Conservation (phyloP, 2,113 vertebrate species). For the Petaurus breviceps region DNA sequence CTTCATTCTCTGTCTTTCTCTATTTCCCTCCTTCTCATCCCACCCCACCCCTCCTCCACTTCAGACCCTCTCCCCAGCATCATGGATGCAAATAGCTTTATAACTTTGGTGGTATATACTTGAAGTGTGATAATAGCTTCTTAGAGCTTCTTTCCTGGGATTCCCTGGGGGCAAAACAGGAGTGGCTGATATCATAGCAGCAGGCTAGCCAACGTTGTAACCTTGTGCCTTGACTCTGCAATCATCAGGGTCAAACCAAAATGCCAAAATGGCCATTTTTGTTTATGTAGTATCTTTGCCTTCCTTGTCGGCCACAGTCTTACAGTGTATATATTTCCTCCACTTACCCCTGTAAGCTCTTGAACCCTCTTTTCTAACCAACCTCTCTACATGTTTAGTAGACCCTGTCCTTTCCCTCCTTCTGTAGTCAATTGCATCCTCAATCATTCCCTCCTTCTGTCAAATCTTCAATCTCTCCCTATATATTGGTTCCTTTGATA, state of each 20-base stretch:
- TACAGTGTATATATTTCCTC: neutral
- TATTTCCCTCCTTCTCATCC: neutral
- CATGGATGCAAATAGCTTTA: neutral
- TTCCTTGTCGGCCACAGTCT: neutral
- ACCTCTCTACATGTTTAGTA: neutral
- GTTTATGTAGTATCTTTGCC: neutral
- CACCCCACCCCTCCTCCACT: too few species aligned
- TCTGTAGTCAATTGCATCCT: neutral
- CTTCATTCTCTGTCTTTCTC: neutral
- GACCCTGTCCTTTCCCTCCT: neutral
- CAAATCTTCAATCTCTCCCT: neutral
- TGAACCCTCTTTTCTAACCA: neutral
- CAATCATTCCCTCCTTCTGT: neutral
- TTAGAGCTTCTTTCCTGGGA: neutral
- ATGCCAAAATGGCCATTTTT: neutral
- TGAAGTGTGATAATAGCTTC: neutral
- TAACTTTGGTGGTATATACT: neutral
- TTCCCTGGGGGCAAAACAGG: neutral
- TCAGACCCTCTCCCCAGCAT: neutral
- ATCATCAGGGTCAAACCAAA: neutral
- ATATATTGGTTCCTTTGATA: neutral
- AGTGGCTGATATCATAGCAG: neutral
- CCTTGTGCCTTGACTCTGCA: neutral
- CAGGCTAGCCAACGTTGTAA: neutral
- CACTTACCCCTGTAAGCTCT: neutral